Evolutionary conservation across 1,140 invertebrate genomes (phyloP), one percentile per base, ranked within the genome.

Genomic region (Macrotrachela quadricornifera): DNA sequence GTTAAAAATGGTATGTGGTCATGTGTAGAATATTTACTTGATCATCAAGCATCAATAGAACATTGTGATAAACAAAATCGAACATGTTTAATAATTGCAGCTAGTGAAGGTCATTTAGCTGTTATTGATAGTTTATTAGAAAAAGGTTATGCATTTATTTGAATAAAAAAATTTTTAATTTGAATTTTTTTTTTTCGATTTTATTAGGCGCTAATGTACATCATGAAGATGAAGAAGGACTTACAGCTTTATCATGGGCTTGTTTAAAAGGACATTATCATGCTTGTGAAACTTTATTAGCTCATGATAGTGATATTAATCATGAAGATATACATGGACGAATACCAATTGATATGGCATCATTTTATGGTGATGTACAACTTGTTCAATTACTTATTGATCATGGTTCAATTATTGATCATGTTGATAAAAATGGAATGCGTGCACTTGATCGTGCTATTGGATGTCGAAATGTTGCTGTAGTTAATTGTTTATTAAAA

Each of bases 381-480:
- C 65, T 72, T 46, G 64, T 71, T 10, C 79, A 87, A 61, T 73
- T 83, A 46, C 64, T 92, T 44, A 70, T 92, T 43, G 86, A 91
- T 52, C 76, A 79, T 59, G 86, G 85, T 18, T 83, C 85, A 0
- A 75, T 83, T 21, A 76, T 92, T 46, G 87, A 94, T 62, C 83
- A 88, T 65, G 82, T 85, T 1, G 88, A 94, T 70, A 75, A 82
- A n/a, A 82, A 83, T 61, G 88, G 87, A n/a, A 81, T 92, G 75
- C 71, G 88, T 54, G 85, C 90, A 0, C 65, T 96, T 46, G 90
- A 95, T 63, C 71, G 87, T 55, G 87, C 90, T 0, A 90, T 95
- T 30, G 82, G 81, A 36, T 85, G 83, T 62, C 76, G 82, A 46
- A 91, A 94, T 68, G 77, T 85, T 45, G 75, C 77, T 21, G 77